These are phyloP conservation scores for Drosophila ercepeae DNA, from an alignment of 1,140 invertebrate species.

Conservation along the genomic window DNA sequence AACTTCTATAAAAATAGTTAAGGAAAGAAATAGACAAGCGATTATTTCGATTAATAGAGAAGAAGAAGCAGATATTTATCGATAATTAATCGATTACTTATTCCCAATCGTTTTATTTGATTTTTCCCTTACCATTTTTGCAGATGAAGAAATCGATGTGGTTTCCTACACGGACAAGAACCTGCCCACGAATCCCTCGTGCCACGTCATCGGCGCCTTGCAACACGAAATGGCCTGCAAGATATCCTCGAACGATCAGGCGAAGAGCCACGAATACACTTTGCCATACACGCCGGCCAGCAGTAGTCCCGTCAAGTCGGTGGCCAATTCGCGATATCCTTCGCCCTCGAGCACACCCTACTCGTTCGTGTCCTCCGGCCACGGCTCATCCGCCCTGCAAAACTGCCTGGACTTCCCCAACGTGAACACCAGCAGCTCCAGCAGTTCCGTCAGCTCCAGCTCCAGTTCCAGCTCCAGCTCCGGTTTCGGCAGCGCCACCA, in stretches of 20 bases:
- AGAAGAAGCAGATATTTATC: not conserved
- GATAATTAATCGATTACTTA: too few relatives aligned
- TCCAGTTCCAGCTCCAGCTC: constrained; percentile 27
- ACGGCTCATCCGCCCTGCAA: too few relatives aligned
- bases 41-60: not conserved
- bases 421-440: constrained; percentile 19
- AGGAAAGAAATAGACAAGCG: not conserved
- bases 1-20: too few relatives aligned
- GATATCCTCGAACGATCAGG: constrained; percentile 52
- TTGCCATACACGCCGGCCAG: constrained; percentile 76
- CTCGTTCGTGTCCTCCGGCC: not conserved
- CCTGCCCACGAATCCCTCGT: constrained; percentile 87
- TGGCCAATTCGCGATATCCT: constrained; percentile 65
- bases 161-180: constrained; percentile 88
- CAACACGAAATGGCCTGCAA: constrained; percentile 84
- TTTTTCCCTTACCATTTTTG: constrained; percentile 74
- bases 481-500: constrained; percentile 24
- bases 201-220: constrained; percentile 86
- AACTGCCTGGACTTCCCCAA: constrained; percentile 24
- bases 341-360: constrained; percentile 69
- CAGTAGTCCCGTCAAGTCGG: constrained; percentile 78
- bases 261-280: constrained; percentile 42
- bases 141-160: constrained; percentile 94
- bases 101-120: not conserved
- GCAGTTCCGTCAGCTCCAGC: constrained; percentile 36